Evolutionary conservation across 2,888 invertebrate species (phyloP).

Genomic region (Lycocerus yunnanus): DNA sequence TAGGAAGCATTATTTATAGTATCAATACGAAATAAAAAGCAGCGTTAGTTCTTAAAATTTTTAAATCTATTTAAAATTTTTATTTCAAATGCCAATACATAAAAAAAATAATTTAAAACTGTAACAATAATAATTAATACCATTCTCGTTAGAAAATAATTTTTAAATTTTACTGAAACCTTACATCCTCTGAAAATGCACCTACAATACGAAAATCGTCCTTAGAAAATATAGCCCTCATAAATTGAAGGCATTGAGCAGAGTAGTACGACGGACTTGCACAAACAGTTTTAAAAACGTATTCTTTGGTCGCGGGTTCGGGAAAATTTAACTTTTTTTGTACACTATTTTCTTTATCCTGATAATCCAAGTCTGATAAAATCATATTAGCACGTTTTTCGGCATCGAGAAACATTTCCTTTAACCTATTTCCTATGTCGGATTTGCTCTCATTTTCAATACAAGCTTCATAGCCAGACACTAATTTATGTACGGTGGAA

Average conservation of each 20-base stretch:
- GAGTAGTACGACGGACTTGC: constrained; percentile 66
- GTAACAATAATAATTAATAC: neutral
- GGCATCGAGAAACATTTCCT: constrained; percentile 63
- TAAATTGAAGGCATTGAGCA: constrained; percentile 65
- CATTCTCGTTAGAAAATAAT: constrained; percentile 58
- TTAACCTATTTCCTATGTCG: constrained; percentile 60
- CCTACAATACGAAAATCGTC: constrained; percentile 75
- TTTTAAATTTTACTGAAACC: neutral
- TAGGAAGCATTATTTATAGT: neutral
- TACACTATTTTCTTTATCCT: constrained; percentile 38
- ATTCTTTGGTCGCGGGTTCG: constrained; percentile 65
- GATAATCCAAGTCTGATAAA: constrained; percentile 40
- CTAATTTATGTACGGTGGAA: constrained; percentile 57
- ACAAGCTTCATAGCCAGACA: constrained; percentile 64
- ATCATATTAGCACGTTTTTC: constrained; percentile 57
- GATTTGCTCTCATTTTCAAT: constrained; percentile 63
- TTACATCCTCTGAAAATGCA: constrained; percentile 79
- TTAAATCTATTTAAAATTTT: neutral
- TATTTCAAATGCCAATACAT: neutral
- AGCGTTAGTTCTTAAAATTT: neutral
- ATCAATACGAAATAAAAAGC: neutral
- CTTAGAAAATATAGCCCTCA: constrained; percentile 70
- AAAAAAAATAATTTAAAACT: neutral
- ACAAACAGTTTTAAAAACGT: constrained; percentile 65
- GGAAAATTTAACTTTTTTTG: constrained; percentile 57